Percentiles rank a stretch among this genome's conserved stretches.
These are phyloP conservation scores for Drosophila ficusphila DNA, from an alignment of 1,140 invertebrate species.

Conservation along the genomic window DNA sequence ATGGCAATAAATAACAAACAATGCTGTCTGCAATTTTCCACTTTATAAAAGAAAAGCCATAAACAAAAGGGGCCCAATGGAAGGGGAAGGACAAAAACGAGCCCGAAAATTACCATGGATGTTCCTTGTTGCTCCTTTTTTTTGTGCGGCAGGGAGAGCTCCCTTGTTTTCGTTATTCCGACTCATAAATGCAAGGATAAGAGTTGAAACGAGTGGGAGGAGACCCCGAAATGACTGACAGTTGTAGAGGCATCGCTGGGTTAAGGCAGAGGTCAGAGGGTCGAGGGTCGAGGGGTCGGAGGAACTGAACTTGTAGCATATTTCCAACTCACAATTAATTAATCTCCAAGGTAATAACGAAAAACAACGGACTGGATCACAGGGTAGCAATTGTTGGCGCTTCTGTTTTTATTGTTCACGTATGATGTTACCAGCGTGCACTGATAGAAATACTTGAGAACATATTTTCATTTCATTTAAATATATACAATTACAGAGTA, in stretches of 20 bases:
- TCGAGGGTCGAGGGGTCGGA: constrained; percentile 21
- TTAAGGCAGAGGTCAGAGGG: neutral
- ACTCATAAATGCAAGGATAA: constrained; percentile 66
- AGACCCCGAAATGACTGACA: constrained; percentile 73
- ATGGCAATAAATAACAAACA: constrained; percentile 82
- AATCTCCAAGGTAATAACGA: constrained; percentile 80
- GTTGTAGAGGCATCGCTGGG: constrained; percentile 6
- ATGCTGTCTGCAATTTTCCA: constrained; percentile 81
- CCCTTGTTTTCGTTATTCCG: constrained; percentile 33
- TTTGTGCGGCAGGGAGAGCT: neutral
- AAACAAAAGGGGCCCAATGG: constrained; percentile 56
- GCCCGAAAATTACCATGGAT: constrained; percentile 77
- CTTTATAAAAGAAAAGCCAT: constrained; percentile 78
- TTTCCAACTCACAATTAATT: constrained; percentile 76
- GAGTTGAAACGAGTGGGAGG: constrained; percentile 17
- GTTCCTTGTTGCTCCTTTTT: constrained; percentile 50
- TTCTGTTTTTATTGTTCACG: constrained; percentile 67
- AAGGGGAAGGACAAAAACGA: constrained; percentile 35
- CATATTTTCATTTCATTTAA: neutral
- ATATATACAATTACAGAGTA: too few relatives aligned
- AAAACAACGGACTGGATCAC: constrained; percentile 34
- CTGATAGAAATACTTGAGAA: constrained; percentile 16
- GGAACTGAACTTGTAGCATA: constrained; percentile 66
- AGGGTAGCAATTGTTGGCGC: constrained; percentile 67
- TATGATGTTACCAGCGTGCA: constrained; percentile 24